phyloP scores from a whole-genome alignment of 2,888 invertebrate genomes.

The Leistus spinibarbis region DNA sequence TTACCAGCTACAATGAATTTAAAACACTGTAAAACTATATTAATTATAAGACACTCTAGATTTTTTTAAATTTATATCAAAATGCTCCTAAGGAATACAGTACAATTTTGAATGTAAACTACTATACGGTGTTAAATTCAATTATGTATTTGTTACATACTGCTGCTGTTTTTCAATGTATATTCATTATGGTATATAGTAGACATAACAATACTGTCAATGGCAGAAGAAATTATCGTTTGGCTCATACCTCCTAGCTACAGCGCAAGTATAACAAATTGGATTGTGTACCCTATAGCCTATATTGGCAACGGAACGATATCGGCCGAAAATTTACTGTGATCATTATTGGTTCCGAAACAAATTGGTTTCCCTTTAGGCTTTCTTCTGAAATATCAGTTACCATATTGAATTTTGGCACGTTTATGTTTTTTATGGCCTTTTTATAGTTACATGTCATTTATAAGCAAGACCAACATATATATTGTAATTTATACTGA shows the following conservation, averaged over 20 bases:
- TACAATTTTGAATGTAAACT: no score
- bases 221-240: neutral
- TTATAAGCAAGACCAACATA: neutral
- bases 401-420: neutral
- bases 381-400: neutral
- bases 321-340: neutral
- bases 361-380: neutral
- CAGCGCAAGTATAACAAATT: neutral
- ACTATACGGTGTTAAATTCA: no score
- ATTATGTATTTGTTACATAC: neutral
- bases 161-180: neutral
- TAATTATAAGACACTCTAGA: no score
- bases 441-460: neutral
- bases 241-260: neutral
- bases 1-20: no score
- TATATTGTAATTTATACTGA: neutral
- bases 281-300: neutral
- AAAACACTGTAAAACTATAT: no score
- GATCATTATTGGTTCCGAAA: neutral
- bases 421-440: neutral
- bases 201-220: neutral
- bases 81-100: no score
- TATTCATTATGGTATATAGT: neutral
- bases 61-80: no score
- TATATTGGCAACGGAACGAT: neutral